Evolutionary conservation across 1,140 invertebrate genomes (phyloP), one percentile per base, ranked within the genome.

Genomic region (Drosophila lacertosa): DNA sequence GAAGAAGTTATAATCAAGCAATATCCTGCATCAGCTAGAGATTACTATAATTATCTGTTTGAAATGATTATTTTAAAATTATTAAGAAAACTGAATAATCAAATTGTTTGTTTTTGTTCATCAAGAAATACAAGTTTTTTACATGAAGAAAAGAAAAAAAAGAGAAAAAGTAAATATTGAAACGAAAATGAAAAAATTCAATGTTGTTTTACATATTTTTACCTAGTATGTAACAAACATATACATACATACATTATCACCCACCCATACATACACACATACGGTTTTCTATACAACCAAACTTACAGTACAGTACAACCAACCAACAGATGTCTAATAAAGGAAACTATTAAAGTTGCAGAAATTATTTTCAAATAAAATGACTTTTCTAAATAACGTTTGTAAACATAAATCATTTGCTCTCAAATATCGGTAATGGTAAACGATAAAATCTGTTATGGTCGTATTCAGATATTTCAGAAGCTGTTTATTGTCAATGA

Each of bases 81-180:
- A 77, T 77, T 73, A 84, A 79, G 57, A 58, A 77, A 81, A 84
- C 77, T 68, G 55, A 86, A 82, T 88, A 88, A 86, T 88, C 82
- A 75, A 88, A 82, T 68, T 86, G 74, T 82, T 82, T 82, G 78
- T 86, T 88, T 86, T 86, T 86, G 82, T 86, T 88, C 83, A 88
- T 71, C 68, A 77, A 66, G 72, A 86, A 86, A 89, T 89, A 89
- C 79, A 86, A 84, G 79, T 89, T 89, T 89, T 88, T 84, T 89
- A 89, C 80, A 65, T 71, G 74, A 89, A 77, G 69, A 84, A 83
- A 78, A 57, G 74, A 67, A 55, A 77, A 70, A 68, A 77, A 84
- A 74, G 53, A 55, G 39, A 69, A 84, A 79, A 67, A 51, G 54
- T 60, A 67, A 67, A 50, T 73, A 79, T 57, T 84, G 42, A 84